These are phyloP conservation scores for Diaperis boleti DNA, from an alignment of 2,888 invertebrate genomes.

Conservation along the genomic window DNA sequence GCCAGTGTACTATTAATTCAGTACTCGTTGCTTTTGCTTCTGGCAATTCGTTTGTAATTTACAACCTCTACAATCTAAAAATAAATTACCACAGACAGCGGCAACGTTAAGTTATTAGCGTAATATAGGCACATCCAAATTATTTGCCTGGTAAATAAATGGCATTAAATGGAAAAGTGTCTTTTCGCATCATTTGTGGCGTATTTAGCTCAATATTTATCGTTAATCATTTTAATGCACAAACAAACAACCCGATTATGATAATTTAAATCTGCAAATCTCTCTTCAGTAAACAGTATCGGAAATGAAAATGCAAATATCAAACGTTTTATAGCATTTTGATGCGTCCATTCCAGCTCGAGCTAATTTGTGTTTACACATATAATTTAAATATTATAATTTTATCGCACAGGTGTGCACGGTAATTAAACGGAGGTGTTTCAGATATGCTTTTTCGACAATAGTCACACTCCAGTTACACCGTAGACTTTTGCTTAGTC, in stretches of 20 bases:
- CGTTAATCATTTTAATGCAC: conserved; percentile 7
- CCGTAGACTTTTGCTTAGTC: conserved; percentile 44
- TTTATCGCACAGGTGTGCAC: conserved; percentile 26
- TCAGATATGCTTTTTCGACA: conserved; percentile 38
- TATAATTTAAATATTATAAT: conserved; percentile 32
- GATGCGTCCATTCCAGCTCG: conserved; percentile 1
- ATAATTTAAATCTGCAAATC: conserved; percentile 1
- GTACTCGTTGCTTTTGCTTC: no score
- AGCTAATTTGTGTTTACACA: conserved; percentile 32
- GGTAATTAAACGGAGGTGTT: conserved; percentile 39
- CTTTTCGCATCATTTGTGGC: conserved; percentile 14
- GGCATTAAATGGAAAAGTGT: conserved; percentile 12
- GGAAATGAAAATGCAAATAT: conserved; percentile 1
- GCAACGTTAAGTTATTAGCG: no score
- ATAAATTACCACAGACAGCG: no score
- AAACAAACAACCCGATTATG: background rate
- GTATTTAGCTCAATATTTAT: conserved; percentile 7
- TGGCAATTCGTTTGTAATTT: no score
- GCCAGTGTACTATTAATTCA: no score
- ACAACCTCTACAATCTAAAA: no score
- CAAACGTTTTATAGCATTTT: background rate
- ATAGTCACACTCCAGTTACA: conserved; percentile 40
- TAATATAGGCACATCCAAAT: background rate
- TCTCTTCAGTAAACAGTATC: conserved; percentile 2
- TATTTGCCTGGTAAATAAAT: conserved; percentile 24